Base-by-base conservation (phyloP, 2,113 vertebrate genomes). In the Muntiacus muntjak region DNA sequence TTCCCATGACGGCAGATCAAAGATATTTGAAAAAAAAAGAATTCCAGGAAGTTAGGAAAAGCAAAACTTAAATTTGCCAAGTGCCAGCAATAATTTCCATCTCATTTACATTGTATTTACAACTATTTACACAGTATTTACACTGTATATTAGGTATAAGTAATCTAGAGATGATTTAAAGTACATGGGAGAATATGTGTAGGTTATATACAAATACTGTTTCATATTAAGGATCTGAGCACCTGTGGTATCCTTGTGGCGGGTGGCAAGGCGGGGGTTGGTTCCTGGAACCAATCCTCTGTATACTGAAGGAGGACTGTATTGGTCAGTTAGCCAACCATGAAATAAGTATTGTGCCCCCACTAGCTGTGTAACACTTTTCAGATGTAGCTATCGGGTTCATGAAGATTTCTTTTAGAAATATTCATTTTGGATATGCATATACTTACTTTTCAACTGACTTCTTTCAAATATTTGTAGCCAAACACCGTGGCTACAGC, bases 401-500 rank as follows among this genome's bases (percentile, higher is more conserved):
- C 62, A 50, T 97, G 60, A 95, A 96, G 33, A 89, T 94, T 91
- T 90, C 43, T 92, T 88, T 96, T 76, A 58, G 81, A 91, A 84
- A 83, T 97, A 90, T 13, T 97, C 81, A 96, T 94, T 98, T 93
- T 93, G 83, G 95, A 91, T 90, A 79, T 95, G 33, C 62, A 83
- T 50, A 47, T 47, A 78, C n/a, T 86, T 94, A 90, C 90, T 95
- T 97, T 95, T 95, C 81, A 58, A 83, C 15, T 89, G 55, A 92
- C 36, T 87, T 78, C 54, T 96, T 96, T 79, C 71, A 94, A 62
- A 86, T 96, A 96, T 30, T 91, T 95, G 45, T 81, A 96, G 25
- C 67, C 67, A 97, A 91, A 94, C 47, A 60, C 5, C 40, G n/a
- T 85, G 76, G 74, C 85, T 83, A 81, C 21, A 94, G 85, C 16